A percentile compares a stretch with the other conserved stretches of the same genome.
These are phyloP conservation scores for Melinaea menophilus DNA, from an alignment of 2,888 invertebrate species.

Conservation along the genomic window DNA sequence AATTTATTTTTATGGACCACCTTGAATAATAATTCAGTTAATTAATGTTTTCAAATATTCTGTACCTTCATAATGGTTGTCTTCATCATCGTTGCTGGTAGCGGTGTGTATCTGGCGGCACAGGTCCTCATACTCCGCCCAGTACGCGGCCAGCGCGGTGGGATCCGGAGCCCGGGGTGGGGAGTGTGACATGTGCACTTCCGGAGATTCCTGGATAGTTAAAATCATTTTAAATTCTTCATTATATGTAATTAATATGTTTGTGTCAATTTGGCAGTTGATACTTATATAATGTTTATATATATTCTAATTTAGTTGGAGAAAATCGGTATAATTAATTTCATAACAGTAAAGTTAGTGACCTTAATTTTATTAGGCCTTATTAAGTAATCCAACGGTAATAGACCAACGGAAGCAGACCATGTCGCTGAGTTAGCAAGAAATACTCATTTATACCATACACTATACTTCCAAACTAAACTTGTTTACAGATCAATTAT, in stretches of 20 bases:
- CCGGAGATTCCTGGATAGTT: constrained; percentile 61
- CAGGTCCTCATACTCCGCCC: constrained; percentile 82
- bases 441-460: neutral
- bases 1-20: too few relatives aligned
- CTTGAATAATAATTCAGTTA: too few relatives aligned
- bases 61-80: constrained; percentile 78
- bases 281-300: too few relatives aligned
- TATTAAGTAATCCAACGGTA: constrained; percentile 1
- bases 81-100: constrained; percentile 73
- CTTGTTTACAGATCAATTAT: neutral
- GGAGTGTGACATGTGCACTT: constrained; percentile 64
- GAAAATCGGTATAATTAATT: too few relatives aligned
- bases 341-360: neutral
- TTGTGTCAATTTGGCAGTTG: too few relatives aligned
- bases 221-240: constrained; percentile 4
- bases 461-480: neutral
- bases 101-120: constrained; percentile 78
- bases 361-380: neutral
- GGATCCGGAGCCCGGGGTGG: constrained; percentile 67
- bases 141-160: constrained; percentile 79
- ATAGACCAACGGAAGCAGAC: neutral
- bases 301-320: too few relatives aligned
- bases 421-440: neutral
- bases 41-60: too few relatives aligned
- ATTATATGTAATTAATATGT: neutral